Base-by-base conservation (phyloP, 2,888 invertebrate species). In the Drosophila tripunctata region DNA sequence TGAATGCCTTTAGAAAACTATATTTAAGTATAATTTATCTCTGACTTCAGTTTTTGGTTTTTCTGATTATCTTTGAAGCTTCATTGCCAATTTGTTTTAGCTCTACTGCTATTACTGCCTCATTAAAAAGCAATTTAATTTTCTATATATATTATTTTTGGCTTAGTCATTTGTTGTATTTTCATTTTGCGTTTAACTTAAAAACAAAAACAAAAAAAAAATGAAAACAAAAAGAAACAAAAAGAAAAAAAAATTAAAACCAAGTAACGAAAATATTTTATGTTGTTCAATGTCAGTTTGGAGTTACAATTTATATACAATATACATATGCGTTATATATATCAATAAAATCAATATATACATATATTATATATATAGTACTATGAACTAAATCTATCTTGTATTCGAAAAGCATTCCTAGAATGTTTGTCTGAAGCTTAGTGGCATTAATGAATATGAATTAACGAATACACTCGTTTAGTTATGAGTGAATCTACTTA, bases 241-340 rank as follows among this genome's bases (percentile, higher is more conserved):
- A 21, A 41, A n/a, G 51, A 14, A 44, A 45, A 36, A 40, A 56
- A 56, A 50, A 44, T 36, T 17, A 19, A 62, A 61, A 70, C 8
- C 30, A 67, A 74, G 58, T 75, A 76, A 83, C 68, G 84, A 81
- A 81, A 81, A 81, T 84, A 84, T 85, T 85, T 85, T 85, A 87
- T 85, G 84, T 85, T 85, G 87, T 82, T 84, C 84, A 82, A 85
- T 85, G 84, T 85, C 84, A 85, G 84, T 85, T 85, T 85, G 84
- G 84, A 85, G 84, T 87, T 85, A 84, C 86, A 83, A n/a, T 81
- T 78, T 77, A 69, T 78, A 75, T 78, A 74, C 76, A 64, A 80
- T 85, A 85, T 78, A 86, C 76, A 86, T 86, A 80, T 83, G 80
- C 78, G 86, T 85, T 83, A 78, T 67, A 78, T 79, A 82, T 73